Conservation (phyloP, 2,113 vertebrate genomes). For the Serinus canaria region DNA sequence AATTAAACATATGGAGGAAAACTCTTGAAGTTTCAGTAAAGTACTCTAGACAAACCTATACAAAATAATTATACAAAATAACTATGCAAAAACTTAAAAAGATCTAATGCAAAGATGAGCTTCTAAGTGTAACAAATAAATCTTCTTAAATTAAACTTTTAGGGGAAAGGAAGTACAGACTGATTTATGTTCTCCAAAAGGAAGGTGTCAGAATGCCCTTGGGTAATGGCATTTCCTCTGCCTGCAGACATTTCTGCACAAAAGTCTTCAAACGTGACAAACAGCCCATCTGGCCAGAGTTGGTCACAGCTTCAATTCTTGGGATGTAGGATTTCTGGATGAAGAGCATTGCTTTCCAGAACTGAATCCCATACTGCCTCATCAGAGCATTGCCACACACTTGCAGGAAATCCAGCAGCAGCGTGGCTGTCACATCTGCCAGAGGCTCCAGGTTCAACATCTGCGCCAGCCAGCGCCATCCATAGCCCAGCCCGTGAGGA, state of each 20-base stretch:
- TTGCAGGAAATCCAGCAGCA: conserved; percentile 93
- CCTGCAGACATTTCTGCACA: conserved; percentile 74
- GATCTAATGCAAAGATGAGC: background rate
- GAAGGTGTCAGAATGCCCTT: conserved; percentile 79
- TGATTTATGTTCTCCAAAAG: conserved; percentile 83
- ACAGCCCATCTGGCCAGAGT: conserved; percentile 79
- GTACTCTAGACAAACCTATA: background rate
- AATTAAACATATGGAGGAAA: background rate
- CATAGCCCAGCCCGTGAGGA: conserved; percentile 87
- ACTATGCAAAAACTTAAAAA: background rate
- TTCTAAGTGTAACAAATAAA: background rate
- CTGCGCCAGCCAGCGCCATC: conserved; percentile 94
- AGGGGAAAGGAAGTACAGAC: background rate
- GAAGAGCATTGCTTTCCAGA: conserved; percentile 84
- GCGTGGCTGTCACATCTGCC: conserved; percentile 87
- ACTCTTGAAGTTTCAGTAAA: background rate
- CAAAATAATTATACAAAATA: background rate
- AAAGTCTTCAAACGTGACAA: conserved; percentile 81
- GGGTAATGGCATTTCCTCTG: conserved; percentile 78
- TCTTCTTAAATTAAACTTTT: background rate
- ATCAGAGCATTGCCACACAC: conserved; percentile 87
- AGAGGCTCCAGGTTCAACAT: conserved; percentile 93
- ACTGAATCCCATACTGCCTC: conserved; percentile 81
- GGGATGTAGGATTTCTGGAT: conserved; percentile 82
- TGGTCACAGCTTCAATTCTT: conserved; percentile 84